Base-by-base conservation (phyloP, 2,797 vertebrate species). In the Danio aesculapii region DNA sequence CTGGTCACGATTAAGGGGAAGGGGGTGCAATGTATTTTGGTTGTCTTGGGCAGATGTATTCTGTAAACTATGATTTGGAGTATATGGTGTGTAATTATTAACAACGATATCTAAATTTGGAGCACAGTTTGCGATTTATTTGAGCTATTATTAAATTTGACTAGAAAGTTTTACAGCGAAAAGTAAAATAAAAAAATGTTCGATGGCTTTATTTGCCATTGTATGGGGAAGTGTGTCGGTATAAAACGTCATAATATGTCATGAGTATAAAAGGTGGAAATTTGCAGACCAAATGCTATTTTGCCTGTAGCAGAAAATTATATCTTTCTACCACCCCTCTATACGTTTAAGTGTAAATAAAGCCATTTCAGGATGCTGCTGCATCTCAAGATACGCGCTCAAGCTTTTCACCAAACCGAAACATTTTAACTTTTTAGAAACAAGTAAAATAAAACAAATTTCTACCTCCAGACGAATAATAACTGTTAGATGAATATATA, bases 201-300 rank as follows among this genome's bases (percentile, higher is more conserved):
- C 88, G 88, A 91, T 84, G 84, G 87, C 89, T 86, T 89, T 88
- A 89, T 90, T 91, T 88, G 83, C 87, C 86, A 86, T 30, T 81
- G 78, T 84, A 87, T 68, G 88, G 84, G 75, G 86, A 86, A 90
- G 89, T 91, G 83, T 89, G 69, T 79, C 74, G 85, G 85, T 83
- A 71, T 13, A 64, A 57, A 46, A 43, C 79, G n/a, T n/a, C n/a
- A n/a, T n/a, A n/a, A n/a, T n/a, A n/a, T n/a, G n/a, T 64, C 77
- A 82, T 88, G 67, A 83, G 81, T 85, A 85, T 83, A 85, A 75
- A 93, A 93, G 92, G 88, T 79, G 79, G 87, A 82, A 88, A 82
- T 89, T 88, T 91, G 89, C 88, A 92, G 89, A 91, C 89, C 84
- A 30, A 90, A 88, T 88, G 83, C 69, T 83, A 87, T 91, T 88